Evolutionary conservation across 2,113 vertebrate species (phyloP).

Genomic region (Chinchilla lanigera): DNA sequence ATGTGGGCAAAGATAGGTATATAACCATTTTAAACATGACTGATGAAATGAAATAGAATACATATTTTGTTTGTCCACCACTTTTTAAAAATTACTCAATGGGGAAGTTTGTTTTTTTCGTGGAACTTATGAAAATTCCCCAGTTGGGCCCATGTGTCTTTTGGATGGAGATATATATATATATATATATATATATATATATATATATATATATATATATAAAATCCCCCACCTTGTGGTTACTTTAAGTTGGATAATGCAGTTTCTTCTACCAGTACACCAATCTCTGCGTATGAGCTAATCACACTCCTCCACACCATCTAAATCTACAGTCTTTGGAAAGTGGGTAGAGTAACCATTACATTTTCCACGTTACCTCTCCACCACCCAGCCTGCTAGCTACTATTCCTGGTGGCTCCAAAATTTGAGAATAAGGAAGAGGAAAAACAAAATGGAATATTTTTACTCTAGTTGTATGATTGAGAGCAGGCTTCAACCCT

Average conservation of each 20-base stretch:
- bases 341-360: fast-evolving
- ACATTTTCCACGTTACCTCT: neutral
- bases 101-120: neutral
- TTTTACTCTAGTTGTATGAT: neutral
- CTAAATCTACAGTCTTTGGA: neutral
- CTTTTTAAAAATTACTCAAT: conserved; percentile 13
- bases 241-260: conserved; percentile 53
- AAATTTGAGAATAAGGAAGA: neutral
- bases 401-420: neutral
- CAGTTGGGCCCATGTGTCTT: neutral
- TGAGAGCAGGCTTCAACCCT: neutral
- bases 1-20: neutral
- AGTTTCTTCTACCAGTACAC: conserved; percentile 25
- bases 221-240: neutral
- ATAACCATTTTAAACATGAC: neutral
- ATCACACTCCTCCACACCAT: too few species aligned
- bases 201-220: neutral
- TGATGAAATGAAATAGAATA: neutral
- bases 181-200: neutral
- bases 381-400: neutral
- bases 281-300: neutral
- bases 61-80: neutral
- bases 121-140: conserved; percentile 56
- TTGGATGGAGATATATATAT: neutral
- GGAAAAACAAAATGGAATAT: neutral